Conservation (phyloP, 2,113 vertebrate species). For the Seriola rivoliana region DNA sequence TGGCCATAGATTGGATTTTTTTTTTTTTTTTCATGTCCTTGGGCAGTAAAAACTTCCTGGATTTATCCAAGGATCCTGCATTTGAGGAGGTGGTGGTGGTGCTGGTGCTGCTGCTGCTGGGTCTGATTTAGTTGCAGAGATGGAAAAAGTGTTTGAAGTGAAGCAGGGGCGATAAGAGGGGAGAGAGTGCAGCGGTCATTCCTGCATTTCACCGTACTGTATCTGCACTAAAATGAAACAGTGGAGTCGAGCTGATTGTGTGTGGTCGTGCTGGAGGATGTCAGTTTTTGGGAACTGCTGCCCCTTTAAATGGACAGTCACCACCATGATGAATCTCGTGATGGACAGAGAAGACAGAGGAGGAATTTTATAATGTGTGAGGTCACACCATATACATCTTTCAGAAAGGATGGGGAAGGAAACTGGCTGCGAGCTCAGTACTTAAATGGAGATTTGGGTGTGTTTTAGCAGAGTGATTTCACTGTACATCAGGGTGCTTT, state of each 20-base stretch:
- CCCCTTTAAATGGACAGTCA: constrained; percentile 32
- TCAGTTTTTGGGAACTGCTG: background rate
- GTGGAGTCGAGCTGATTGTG: constrained; percentile 1
- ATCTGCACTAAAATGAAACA: constrained; percentile 14
- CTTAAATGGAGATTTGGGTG: background rate
- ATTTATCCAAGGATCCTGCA: constrained; percentile 26
- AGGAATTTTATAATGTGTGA: constrained; percentile 43
- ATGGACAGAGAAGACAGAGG: constrained; percentile 46
- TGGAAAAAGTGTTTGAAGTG: constrained; percentile 35
- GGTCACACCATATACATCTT: constrained; percentile 24
- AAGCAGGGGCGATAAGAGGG: background rate
- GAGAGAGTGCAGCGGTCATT: background rate
- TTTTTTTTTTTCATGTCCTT: constrained; percentile 19
- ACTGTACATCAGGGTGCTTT: constrained; percentile 12
- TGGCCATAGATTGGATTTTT: background rate
- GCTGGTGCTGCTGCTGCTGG: constrained; percentile 44
- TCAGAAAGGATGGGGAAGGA: constrained; percentile 8
- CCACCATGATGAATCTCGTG: constrained; percentile 34
- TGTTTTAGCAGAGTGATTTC: background rate
- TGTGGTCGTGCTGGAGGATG: background rate
- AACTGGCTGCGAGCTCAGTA: background rate
- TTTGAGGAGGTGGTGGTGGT: constrained; percentile 38
- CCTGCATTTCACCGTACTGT: background rate
- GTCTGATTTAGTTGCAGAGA: constrained; percentile 42
- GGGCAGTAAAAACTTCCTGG: constrained; percentile 51